These are phyloP conservation scores for Cistogaster globosa DNA, from an alignment of 2,888 invertebrate genomes.

Conservation along the genomic window DNA sequence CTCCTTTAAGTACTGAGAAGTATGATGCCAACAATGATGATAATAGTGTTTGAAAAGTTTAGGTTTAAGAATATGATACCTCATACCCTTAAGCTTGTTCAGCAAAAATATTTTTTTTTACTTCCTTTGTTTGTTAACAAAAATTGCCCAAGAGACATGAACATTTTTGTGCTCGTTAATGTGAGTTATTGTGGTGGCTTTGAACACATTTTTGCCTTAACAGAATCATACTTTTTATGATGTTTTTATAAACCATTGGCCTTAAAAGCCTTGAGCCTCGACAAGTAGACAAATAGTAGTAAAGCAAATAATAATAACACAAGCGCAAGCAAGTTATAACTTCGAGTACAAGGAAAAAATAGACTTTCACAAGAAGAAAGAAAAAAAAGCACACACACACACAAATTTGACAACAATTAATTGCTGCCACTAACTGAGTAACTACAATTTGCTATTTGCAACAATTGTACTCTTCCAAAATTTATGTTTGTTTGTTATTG, in stretches of 20 bases:
- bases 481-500: neutral
- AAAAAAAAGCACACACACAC: neutral
- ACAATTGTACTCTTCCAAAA: neutral
- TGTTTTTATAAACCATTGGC: neutral
- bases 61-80: neutral
- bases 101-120: neutral
- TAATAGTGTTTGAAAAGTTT: slow-evolving; percentile 3
- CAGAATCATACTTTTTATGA: neutral
- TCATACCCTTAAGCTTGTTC: slow-evolving; percentile 12
- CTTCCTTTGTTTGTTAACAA: slow-evolving; percentile 4
- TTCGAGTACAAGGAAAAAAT: neutral
- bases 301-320: neutral
- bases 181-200: slow-evolving; percentile 16
- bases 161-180: slow-evolving; percentile 23
- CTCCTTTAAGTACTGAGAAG: neutral
- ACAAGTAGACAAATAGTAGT: slow-evolving; percentile 22
- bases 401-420: slow-evolving; percentile 60
- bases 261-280: too few species aligned
- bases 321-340: neutral
- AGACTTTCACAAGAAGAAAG: neutral
- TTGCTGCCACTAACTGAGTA: slow-evolving; percentile 50
- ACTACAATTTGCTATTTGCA: slow-evolving; percentile 22
- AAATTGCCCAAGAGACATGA: slow-evolving; percentile 25
- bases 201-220: neutral
- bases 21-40: slow-evolving; percentile 10